Evolutionary conservation across 2,888 invertebrate species (phyloP).

Genomic region (Melanargia galathea): DNA sequence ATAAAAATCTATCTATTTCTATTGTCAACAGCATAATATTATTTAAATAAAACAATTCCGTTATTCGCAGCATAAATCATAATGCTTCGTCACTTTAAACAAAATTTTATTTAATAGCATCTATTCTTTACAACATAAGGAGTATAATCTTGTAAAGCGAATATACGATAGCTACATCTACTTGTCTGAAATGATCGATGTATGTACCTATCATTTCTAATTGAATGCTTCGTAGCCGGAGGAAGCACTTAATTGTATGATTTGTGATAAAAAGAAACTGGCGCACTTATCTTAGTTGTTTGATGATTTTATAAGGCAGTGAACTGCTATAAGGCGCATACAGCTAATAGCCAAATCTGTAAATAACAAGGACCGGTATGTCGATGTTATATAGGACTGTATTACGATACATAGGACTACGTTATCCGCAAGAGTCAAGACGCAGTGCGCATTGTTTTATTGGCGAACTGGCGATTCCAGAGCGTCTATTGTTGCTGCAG

Average conservation of each 20-base stretch:
- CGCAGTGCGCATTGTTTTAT: conserved; percentile 49
- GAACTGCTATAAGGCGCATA: no score
- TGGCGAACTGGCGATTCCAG: conserved; percentile 44
- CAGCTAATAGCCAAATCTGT: no score
- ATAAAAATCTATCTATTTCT: no score
- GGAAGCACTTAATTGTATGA: conserved; percentile 22
- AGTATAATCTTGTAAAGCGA: background rate
- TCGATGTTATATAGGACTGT: background rate
- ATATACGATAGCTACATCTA: background rate
- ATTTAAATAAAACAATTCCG: conserved; percentile 9
- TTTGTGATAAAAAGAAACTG: conserved; percentile 18
- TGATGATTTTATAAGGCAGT: background rate
- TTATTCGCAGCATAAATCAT: conserved; percentile 41
- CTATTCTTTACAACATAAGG: background rate
- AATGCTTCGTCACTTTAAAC: conserved; percentile 21
- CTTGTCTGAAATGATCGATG: conserved; percentile 21
- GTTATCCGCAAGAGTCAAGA: conserved; percentile 39
- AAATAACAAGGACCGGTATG: no score
- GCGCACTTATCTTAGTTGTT: conserved; percentile 3
- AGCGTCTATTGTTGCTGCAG: conserved; percentile 33
- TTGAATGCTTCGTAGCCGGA: conserved; percentile 19
- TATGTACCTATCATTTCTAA: conserved; percentile 21
- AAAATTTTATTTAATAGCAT: background rate
- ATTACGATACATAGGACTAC: conserved; percentile 1
- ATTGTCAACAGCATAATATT: no score